Evolutionary conservation across 2,113 vertebrate species (phyloP).

Genomic region (Amphiprion percula): DNA sequence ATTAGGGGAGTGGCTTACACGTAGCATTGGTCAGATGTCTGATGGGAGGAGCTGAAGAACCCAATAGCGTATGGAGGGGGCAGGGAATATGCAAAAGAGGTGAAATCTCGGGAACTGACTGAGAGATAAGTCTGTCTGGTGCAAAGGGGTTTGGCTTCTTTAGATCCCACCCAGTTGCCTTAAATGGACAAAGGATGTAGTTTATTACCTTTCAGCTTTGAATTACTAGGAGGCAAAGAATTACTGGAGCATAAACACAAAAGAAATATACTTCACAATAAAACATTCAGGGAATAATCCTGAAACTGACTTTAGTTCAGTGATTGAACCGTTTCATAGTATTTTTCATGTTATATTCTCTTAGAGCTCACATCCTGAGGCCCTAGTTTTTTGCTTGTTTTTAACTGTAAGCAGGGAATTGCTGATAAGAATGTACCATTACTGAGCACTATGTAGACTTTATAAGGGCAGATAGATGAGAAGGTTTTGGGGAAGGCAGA

Average conservation of each 20-base stretch:
- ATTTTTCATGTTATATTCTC: not conserved
- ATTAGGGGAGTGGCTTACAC: slow-evolving; percentile 47
- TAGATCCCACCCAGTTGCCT: slow-evolving; percentile 53
- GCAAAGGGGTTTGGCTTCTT: slow-evolving; percentile 76
- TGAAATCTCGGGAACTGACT: slow-evolving; percentile 59
- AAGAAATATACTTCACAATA: not conserved
- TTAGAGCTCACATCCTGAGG: not conserved
- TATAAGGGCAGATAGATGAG: not conserved
- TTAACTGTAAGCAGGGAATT: not conserved
- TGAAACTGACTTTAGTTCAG: too few relatives aligned
- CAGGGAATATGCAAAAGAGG: slow-evolving; percentile 49
- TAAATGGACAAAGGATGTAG: slow-evolving; percentile 72
- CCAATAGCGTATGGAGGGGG: slow-evolving; percentile 71
- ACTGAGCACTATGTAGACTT: not conserved
- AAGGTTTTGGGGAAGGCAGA: slow-evolving; percentile 10
- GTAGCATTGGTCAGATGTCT: slow-evolving; percentile 59
- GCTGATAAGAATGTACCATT: slow-evolving; percentile 1
- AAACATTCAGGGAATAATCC: not conserved
- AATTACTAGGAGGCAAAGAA: slow-evolving; percentile 20
- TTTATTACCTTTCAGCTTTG: slow-evolving; percentile 34
- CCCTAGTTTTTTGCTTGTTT: not conserved
- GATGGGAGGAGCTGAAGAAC: slow-evolving; percentile 60
- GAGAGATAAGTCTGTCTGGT: slow-evolving; percentile 67
- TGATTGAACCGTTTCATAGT: not conserved
- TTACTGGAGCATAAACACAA: slow-evolving; percentile 12